Evolutionary conservation across 2,888 invertebrate species (phyloP).

Genomic region (Tipula lateralis): DNA sequence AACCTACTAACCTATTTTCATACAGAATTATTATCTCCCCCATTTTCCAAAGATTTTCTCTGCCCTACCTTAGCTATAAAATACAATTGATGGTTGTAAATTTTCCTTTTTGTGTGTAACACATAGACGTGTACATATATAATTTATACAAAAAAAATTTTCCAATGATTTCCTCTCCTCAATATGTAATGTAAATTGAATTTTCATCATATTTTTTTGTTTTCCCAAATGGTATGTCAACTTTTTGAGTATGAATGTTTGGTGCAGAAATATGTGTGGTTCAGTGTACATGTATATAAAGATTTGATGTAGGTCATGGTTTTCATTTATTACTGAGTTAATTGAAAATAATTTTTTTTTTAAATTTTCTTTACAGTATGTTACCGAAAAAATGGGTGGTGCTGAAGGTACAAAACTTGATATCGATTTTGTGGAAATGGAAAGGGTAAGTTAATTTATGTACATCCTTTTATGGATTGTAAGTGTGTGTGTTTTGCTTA

Average conservation of each 20-base stretch:
- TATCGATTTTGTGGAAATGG: constrained; percentile 98
- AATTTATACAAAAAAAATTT: neutral
- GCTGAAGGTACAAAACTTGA: constrained; percentile 99
- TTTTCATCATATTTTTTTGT: neutral
- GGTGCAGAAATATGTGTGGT: neutral
- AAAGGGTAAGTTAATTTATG: constrained; percentile 68
- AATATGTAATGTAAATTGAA: neutral
- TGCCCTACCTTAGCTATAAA: neutral
- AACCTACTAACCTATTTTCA: neutral
- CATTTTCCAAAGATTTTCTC: neutral
- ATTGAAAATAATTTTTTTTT: neutral
- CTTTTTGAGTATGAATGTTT: neutral
- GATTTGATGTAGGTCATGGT: neutral
- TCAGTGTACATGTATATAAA: neutral
- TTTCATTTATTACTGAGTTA: neutral
- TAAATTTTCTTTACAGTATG: constrained; percentile 65
- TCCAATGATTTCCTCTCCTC: neutral
- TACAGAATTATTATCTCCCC: neutral
- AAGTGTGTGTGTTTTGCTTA: neutral
- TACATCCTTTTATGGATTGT: constrained; percentile 27
- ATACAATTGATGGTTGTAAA: neutral
- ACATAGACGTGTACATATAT: neutral
- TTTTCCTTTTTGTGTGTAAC: neutral
- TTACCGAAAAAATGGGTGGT: constrained; percentile 99
- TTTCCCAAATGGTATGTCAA: neutral